Percentiles rank a stretch among this genome's conserved stretches.
Conservation (phyloP, 2,113 vertebrate genomes). For the Lontra canadensis region DNA sequence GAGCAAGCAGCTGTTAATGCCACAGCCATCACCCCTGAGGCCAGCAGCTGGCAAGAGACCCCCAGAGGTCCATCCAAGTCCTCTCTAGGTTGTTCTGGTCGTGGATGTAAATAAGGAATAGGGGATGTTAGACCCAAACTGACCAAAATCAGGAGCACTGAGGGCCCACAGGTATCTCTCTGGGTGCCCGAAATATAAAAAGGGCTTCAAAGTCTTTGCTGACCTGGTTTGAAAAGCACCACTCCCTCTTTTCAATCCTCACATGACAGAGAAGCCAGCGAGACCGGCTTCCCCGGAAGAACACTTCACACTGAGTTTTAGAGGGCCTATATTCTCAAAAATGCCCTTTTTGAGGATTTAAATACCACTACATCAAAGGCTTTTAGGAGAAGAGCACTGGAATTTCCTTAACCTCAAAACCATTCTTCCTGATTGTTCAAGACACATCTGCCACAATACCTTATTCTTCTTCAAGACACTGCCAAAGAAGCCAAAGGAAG, state of each 20-base stretch:
- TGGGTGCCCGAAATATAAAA: neutral
- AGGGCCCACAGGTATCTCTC: neutral
- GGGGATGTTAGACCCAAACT: neutral
- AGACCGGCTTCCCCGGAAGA: neutral
- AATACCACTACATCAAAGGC: neutral
- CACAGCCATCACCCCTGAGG: neutral
- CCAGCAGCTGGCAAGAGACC: neutral
- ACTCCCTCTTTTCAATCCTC: neutral
- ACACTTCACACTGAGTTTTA: neutral
- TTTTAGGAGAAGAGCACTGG: neutral
- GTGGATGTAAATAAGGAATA: neutral
- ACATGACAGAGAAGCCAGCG: neutral
- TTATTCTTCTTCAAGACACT: neutral
- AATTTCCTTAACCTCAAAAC: neutral
- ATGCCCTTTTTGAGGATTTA: neutral
- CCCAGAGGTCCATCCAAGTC: neutral
- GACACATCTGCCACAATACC: neutral
- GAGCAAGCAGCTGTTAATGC: constrained; percentile 37
- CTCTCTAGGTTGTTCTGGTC: constrained; percentile 1
- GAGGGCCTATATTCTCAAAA: neutral
- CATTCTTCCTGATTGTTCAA: neutral
- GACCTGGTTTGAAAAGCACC: neutral
- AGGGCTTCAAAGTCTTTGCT: neutral
- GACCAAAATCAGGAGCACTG: neutral
- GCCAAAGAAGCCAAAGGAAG: neutral